These are phyloP conservation scores for Ctenicera cuprea DNA, from an alignment of 2,888 invertebrate genomes.

Conservation along the genomic window DNA sequence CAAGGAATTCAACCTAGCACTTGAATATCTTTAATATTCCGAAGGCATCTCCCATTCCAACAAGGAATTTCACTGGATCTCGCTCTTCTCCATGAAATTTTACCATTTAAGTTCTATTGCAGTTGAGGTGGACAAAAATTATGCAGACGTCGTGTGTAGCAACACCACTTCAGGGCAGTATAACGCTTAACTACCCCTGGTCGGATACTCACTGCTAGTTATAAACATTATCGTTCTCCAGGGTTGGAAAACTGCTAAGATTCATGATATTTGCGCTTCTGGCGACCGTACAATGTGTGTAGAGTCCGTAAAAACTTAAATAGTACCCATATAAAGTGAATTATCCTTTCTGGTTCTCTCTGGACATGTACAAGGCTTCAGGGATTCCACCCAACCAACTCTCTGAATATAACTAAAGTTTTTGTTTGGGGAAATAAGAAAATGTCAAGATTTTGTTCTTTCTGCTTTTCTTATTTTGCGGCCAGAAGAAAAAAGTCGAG, in stretches of 20 bases:
- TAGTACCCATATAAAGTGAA: conserved; percentile 37
- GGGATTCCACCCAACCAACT: conserved; percentile 27
- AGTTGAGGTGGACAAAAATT: conserved; percentile 22
- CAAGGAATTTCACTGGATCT: background rate
- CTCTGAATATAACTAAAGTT: conserved; percentile 25
- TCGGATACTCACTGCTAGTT: conserved; percentile 54
- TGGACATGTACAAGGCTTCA: conserved; percentile 31
- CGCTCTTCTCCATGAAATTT: background rate
- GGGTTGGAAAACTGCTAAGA: conserved; percentile 57
- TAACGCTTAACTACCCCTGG: conserved; percentile 58
- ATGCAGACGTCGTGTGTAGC: conserved; percentile 20
- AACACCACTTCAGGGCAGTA: conserved; percentile 52
- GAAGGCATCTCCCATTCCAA: conserved; percentile 1
- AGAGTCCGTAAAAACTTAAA: conserved; percentile 37
- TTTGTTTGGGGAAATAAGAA: conserved; percentile 31
- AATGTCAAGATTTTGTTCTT: conserved; percentile 31
- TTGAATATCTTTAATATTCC: conserved; percentile 2
- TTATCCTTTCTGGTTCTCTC: conserved; percentile 28
- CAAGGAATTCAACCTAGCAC: no score
- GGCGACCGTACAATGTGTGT: conserved; percentile 35
- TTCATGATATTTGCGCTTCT: conserved; percentile 48
- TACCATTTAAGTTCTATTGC: background rate
- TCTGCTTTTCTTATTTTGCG: conserved; percentile 5
- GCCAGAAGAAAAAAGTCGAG: background rate
- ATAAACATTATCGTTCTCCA: conserved; percentile 60